Evolutionary conservation across 2,888 invertebrate species (phyloP).

Genomic region (Megaustenia siamemsis): DNA sequence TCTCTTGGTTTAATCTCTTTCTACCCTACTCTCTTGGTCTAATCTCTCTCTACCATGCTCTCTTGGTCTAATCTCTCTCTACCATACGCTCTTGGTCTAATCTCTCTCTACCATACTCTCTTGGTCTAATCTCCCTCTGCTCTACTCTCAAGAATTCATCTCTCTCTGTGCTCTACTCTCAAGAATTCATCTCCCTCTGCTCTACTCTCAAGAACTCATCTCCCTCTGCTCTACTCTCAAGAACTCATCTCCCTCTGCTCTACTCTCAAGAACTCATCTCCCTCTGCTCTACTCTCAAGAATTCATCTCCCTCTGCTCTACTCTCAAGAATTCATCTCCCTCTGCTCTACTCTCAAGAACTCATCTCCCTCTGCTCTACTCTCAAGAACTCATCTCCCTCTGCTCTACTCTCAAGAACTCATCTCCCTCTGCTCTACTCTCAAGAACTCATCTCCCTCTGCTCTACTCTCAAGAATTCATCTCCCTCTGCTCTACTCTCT

Average conservation of each 20-base stretch:
- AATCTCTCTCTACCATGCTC: neutral
- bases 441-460: too few species aligned
- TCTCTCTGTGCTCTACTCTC: neutral
- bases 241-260: neutral
- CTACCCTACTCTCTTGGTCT: neutral
- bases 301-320: neutral
- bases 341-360: too few species aligned
- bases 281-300: neutral
- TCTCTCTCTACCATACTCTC: neutral
- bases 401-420: too few species aligned
- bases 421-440: too few species aligned
- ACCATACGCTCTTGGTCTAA: neutral
- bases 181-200: neutral
- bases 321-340: too few species aligned
- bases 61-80: neutral
- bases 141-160: neutral
- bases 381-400: too few species aligned
- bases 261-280: neutral
- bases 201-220: neutral
- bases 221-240: neutral
- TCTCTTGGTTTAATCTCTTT: neutral
- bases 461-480: too few species aligned
- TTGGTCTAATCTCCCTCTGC: neutral
- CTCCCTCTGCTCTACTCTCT: neutral
- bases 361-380: too few species aligned